phyloP scores from a whole-genome alignment of 1,140 invertebrate species.

The Neotoxoptera formosana region DNA sequence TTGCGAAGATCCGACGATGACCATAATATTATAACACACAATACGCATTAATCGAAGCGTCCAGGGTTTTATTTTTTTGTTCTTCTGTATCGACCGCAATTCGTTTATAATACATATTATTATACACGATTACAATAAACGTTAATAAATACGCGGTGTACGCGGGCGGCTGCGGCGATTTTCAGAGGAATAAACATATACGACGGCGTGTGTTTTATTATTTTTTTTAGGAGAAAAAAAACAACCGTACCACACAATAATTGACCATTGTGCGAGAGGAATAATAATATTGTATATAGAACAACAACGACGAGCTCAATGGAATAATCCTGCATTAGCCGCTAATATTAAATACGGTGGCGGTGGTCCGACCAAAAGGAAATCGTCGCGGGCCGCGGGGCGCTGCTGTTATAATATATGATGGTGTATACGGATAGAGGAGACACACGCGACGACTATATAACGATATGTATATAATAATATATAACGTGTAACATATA shows the following conservation, averaged over 20 bases:
- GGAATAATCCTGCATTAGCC: not conserved
- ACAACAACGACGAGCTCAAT: not conserved
- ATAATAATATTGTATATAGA: conserved; percentile 7
- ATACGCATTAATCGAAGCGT: not conserved
- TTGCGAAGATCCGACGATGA: not conserved
- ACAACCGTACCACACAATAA: not conserved
- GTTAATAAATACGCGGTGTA: not conserved
- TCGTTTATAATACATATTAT: not conserved
- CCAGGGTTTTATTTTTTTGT: not conserved
- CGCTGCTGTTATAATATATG: not conserved
- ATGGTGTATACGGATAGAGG: not conserved
- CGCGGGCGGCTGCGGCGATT: not conserved
- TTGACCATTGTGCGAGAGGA: not conserved
- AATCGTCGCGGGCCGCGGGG: not conserved
- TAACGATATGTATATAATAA: not conserved
- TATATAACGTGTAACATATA: not conserved
- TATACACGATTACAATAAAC: not conserved
- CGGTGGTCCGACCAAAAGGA: not conserved
- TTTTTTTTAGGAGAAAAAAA: not conserved
- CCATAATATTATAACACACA: not conserved
- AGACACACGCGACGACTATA: no score
- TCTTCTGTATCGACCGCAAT: not conserved
- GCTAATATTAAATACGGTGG: not conserved
- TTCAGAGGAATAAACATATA: conserved; percentile 10
- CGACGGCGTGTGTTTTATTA: not conserved